Conservation (phyloP, 2,888 invertebrate genomes). For the Nemotelus pantherinus region DNA sequence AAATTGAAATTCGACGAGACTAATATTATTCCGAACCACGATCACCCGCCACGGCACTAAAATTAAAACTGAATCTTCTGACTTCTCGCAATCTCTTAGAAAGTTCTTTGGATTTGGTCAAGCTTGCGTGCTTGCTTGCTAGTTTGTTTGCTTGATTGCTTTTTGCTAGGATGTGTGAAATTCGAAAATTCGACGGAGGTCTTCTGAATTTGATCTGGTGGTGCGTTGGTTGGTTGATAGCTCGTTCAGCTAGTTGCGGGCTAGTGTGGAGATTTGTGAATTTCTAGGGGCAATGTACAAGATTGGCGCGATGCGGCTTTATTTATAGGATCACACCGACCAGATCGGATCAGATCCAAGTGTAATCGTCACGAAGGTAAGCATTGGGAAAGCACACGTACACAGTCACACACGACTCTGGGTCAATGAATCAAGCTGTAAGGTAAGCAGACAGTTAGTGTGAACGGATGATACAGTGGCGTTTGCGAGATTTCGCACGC, state of each 20-base stretch:
- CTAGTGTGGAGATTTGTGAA: slow-evolving; percentile 34
- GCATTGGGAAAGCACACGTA: slow-evolving; percentile 30
- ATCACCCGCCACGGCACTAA: slow-evolving; percentile 47
- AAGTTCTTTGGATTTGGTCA: slow-evolving; percentile 19
- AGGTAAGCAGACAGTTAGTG: background rate
- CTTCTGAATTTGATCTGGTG: too few relatives aligned
- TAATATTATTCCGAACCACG: slow-evolving; percentile 44
- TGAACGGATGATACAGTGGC: background rate
- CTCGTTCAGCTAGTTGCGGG: background rate
- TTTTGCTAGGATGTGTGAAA: too few relatives aligned
- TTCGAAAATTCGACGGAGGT: too few relatives aligned
- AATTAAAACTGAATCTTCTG: slow-evolving; percentile 47
- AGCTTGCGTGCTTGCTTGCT: background rate
- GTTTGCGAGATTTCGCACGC: background rate
- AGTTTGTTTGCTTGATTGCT: too few relatives aligned
- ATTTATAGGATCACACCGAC: slow-evolving; percentile 47
- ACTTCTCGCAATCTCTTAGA: background rate
- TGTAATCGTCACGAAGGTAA: slow-evolving; percentile 38
- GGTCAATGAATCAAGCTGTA: slow-evolving; percentile 29
- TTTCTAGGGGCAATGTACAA: slow-evolving; percentile 45
- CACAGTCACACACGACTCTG: background rate
- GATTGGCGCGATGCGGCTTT: slow-evolving; percentile 45
- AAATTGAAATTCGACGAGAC: too few relatives aligned
- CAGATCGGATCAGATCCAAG: background rate
- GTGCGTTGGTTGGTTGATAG: background rate